Evolutionary conservation across 2,797 vertebrate species (phyloP), one percentile per base, ranked within the genome.

Genomic region (Oryzias dopingdopingensis): DNA sequence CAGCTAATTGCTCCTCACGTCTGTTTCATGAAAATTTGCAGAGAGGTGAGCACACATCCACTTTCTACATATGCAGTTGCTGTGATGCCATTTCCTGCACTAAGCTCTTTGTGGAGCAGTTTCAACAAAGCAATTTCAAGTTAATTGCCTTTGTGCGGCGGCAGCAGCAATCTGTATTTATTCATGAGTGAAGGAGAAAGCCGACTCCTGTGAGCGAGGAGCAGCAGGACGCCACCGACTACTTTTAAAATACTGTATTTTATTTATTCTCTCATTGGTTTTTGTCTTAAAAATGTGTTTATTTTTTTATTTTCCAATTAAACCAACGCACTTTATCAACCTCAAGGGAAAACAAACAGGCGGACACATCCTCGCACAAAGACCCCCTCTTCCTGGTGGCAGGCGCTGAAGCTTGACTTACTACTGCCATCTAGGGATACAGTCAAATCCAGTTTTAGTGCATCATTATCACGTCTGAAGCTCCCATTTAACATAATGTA

Each of bases 351-450:
- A 82, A 75, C 77, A 79, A 79, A 75, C 40, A 70, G 48, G 62
- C 59, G 70, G 59, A 60, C 60, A 67, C 54, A 56, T 40, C 65
- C 66, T 74, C 55, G 14, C 68, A 70, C 62, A 70, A 56, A 79
- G 52, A 54, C 59, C 45, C 65, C 55, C 17, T 54, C 54, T 37
- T 59, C 42, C 56, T 41, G 60, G 43, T 59, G 52, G 59, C 24
- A 43, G 59, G 63, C 57, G 49, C 47, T 62, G 56, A 84, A 83
- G 82, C 72, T 73, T 86, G 80, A 91, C 92, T 90, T 86, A 90
- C 91, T 90, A 91, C 91, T 93, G 92, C 92, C 92, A 93, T 92
- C 92, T 93, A 93, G 90, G 88, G 92, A 90, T 82, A 50, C 52
- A 66, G 62, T 44, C 46, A 54, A 59, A 62, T 57, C 65, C 53